These are phyloP conservation scores for Lycorma delicatula DNA, from an alignment of 1,140 invertebrate genomes.

Conservation along the genomic window DNA sequence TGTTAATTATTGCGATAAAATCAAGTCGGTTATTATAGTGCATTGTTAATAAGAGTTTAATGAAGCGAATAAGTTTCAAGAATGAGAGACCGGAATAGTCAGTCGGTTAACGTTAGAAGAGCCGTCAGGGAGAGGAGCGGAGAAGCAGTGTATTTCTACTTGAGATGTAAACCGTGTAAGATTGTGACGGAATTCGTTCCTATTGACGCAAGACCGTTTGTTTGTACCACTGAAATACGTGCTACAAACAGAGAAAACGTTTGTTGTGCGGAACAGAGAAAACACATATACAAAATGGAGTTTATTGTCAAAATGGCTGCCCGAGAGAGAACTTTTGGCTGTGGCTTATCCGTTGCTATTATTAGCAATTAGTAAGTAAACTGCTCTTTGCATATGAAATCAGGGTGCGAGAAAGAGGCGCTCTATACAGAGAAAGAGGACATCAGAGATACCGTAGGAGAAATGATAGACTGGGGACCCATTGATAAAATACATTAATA, in stretches of 20 bases:
- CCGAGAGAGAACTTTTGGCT: neutral
- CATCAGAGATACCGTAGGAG: constrained; percentile 16
- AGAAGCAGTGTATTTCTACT: too few relatives aligned
- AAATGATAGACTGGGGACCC: constrained; percentile 33
- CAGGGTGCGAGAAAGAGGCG: constrained; percentile 6
- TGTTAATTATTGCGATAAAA: too few relatives aligned
- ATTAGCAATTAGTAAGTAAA: constrained; percentile 29
- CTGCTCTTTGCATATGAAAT: constrained; percentile 29
- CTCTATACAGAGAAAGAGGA: neutral
- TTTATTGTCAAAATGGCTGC: constrained; percentile 12
- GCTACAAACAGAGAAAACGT: neutral
- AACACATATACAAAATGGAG: constrained; percentile 11
- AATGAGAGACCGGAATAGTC: too few relatives aligned
- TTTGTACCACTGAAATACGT: neutral
- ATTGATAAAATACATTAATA: constrained; percentile 35
- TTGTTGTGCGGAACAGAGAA: neutral
- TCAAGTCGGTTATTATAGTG: too few relatives aligned
- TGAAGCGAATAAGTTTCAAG: too few relatives aligned
- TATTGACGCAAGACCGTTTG: neutral
- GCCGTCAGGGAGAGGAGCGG: too few relatives aligned
- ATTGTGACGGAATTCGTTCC: neutral
- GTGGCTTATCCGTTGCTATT: constrained; percentile 24
- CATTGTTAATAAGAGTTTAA: too few relatives aligned
- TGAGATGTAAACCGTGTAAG: too few relatives aligned
- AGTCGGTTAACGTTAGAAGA: too few relatives aligned